Evolutionary conservation across 2,113 vertebrate species (phyloP), one percentile per base, ranked within the genome.

Genomic region (Campylomormyrus tamandua): DNA sequence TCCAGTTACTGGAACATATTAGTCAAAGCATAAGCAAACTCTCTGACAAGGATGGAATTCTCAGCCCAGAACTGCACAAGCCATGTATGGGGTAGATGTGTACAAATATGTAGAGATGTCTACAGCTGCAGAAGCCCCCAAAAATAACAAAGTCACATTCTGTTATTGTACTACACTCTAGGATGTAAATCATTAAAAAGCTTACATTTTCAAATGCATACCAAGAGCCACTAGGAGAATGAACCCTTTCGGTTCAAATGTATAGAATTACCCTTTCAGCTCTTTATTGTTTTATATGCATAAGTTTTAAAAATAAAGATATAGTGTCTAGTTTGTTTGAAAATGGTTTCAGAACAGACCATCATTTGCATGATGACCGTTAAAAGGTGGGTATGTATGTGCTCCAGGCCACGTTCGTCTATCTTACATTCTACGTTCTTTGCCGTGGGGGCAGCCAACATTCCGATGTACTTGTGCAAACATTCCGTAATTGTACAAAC

Each of bases 401-500:
- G 35, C n/a, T 58, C 21, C 15, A 31, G 48, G 11, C 84, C 45
- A 58, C 21, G 10, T 6, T 58, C 24, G 31, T 42, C 27, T 42
- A 39, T 88, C 31, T 88, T n/a, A 45, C 83, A 49, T 24, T 6
- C 35, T 46, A 46, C 39, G 31, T 62, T 42, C 56, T 27, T 27
- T 62, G 13, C 42, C 42, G 21, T 4, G 21, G 17, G 7, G 6
- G 31, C 39, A 42, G 85, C 85, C 87, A 88, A 88, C 87, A 88
- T 88, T 88, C 87, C 87, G 24, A 62, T 62, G 39, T 62, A 62
- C 87, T 66, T 88, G 17, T 39, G 35, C 35, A 88, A 88, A 66
- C 39, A 56, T 88, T 88, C 53, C 53, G 49, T 66, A 45, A 88
- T 88, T 88, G 87, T 88, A 88, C 87, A 88, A 88, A 88, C 87